These are phyloP conservation scores for Hirtodrosophila trivittata DNA, from an alignment of 2,888 invertebrate genomes.

Conservation along the genomic window DNA sequence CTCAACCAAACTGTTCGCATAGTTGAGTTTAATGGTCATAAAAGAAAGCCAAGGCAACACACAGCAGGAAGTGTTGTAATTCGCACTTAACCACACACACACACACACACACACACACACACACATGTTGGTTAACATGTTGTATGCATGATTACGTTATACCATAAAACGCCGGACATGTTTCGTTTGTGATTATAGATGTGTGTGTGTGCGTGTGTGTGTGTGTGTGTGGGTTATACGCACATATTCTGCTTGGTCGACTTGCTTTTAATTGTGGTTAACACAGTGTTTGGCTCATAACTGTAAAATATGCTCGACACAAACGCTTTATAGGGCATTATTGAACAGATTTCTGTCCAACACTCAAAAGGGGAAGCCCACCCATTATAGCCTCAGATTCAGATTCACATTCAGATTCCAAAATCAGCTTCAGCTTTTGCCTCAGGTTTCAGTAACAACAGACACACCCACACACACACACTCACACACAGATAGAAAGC, in stretches of 20 bases:
- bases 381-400: too few relatives aligned
- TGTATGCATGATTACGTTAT: slow-evolving; percentile 58
- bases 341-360: slow-evolving; percentile 20
- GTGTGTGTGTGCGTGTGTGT: slow-evolving; percentile 2
- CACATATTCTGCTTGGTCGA: slow-evolving; percentile 53
- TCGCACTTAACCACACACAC: slow-evolving; percentile 59
- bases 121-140: slow-evolving; percentile 53
- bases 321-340: slow-evolving; percentile 35
- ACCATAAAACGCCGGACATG: slow-evolving; percentile 37
- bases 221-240: slow-evolving; percentile 27
- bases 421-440: too few relatives aligned
- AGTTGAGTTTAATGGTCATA: slow-evolving; percentile 20
- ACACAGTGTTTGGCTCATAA: slow-evolving; percentile 47
- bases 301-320: slow-evolving; percentile 45
- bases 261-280: slow-evolving; percentile 69
- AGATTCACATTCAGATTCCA: too few relatives aligned
- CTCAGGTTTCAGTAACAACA: too few relatives aligned
- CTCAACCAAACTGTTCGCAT: slow-evolving; percentile 3
- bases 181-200: slow-evolving; percentile 7
- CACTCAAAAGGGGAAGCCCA: too few relatives aligned
- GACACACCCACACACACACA: too few relatives aligned
- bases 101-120: slow-evolving; percentile 14
- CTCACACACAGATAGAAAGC: too few relatives aligned
- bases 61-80: slow-evolving; percentile 65
- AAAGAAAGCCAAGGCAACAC: slow-evolving; percentile 37